Evolutionary conservation across 2,113 vertebrate species (phyloP).

Genomic region (Nesoenas mayeri): DNA sequence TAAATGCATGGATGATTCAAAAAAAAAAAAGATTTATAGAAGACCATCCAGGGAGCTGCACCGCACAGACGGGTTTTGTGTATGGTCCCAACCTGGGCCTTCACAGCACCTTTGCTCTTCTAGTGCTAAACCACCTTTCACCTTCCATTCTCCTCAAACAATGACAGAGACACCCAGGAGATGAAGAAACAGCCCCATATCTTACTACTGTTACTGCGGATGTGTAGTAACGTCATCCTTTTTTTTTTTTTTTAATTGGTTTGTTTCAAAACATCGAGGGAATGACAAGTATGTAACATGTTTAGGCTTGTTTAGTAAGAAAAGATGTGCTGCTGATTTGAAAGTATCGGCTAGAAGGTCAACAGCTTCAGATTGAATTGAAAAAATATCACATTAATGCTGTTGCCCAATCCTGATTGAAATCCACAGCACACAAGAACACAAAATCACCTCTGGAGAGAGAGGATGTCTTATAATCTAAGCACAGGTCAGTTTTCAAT

Average conservation of each 20-base stretch:
- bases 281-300: background rate
- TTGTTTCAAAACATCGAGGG: background rate
- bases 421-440: background rate
- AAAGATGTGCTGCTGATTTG: background rate
- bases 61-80: background rate
- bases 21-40: background rate
- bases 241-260: background rate
- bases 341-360: background rate
- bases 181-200: background rate
- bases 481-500: background rate
- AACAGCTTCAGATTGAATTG: background rate
- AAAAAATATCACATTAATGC: background rate
- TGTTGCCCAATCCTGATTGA: background rate
- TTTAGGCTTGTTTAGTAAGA: background rate
- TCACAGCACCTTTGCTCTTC: background rate
- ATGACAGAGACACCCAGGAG: background rate
- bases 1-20: background rate
- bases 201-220: background rate
- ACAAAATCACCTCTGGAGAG: background rate
- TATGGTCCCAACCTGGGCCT: background rate
- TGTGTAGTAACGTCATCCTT: background rate
- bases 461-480: background rate
- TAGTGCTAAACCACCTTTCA: background rate
- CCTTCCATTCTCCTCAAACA: background rate
- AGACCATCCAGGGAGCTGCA: background rate